These are phyloP conservation scores for Halcyon malimbica DNA, from an alignment of 2,113 vertebrate genomes.

Conservation along the genomic window DNA sequence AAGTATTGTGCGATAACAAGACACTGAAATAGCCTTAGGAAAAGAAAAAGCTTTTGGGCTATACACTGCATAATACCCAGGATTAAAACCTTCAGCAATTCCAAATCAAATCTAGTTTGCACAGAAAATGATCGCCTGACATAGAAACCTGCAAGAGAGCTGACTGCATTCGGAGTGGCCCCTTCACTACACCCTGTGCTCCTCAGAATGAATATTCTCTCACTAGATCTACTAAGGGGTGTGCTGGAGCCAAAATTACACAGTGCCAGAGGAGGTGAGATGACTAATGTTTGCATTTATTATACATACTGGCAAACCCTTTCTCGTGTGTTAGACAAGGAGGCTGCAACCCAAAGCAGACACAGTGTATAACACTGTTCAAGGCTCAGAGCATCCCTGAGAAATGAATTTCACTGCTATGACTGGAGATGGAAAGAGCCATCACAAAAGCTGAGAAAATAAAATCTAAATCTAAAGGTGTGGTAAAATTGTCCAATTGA, in stretches of 20 bases:
- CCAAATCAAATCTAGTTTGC: not conserved
- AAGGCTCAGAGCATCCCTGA: not conserved
- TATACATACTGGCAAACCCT: not conserved
- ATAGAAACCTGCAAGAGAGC: not conserved
- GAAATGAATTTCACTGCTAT: not conserved
- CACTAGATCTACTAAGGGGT: not conserved
- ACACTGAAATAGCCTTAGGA: not conserved
- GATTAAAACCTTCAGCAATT: not conserved
- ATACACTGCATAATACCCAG: not conserved
- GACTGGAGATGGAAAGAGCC: not conserved
- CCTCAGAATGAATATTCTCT: not conserved
- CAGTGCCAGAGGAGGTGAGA: not conserved
- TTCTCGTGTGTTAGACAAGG: not conserved
- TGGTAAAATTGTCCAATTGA: not conserved
- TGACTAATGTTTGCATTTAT: not conserved
- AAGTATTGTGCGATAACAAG: not conserved
- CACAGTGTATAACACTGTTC: rapidly evolving
- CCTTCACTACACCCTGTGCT: not conserved
- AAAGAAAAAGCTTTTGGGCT: not conserved
- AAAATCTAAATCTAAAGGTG: not conserved
- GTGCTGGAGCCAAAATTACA: not conserved
- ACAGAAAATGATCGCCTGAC: not conserved
- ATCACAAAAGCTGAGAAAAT: not conserved
- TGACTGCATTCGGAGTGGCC: not conserved
- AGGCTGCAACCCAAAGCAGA: not conserved